These are phyloP conservation scores for Hemicordylus capensis DNA, from an alignment of 2,113 vertebrate species.

Conservation along the genomic window DNA sequence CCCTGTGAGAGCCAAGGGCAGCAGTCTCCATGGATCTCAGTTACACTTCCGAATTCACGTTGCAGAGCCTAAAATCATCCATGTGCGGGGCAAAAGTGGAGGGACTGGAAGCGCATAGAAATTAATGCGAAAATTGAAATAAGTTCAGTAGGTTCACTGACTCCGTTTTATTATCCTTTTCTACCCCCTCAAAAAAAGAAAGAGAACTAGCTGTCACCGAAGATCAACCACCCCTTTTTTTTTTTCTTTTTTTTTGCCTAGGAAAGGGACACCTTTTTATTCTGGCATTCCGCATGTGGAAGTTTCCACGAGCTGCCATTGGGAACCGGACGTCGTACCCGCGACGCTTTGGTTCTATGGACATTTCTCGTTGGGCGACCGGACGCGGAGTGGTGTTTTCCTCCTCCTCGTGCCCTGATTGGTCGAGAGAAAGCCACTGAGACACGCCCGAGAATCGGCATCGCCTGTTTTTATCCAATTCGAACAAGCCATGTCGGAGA, in stretches of 20 bases:
- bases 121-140: not conserved
- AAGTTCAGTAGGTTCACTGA: not conserved
- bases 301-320: not conserved
- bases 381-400: not conserved
- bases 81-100: not conserved
- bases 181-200: not conserved
- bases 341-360: no score
- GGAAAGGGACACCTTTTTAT: no score
- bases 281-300: not conserved
- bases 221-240: no score
- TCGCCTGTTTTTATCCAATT: not conserved
- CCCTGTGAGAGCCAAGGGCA: fast-evolving
- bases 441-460: not conserved
- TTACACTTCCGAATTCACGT: not conserved
- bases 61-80: not conserved
- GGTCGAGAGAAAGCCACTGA: not conserved
- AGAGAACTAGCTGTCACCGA: not conserved
- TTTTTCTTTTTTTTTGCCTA: no score
- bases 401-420: not conserved
- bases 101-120: no score
- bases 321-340: no score
- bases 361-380: not conserved
- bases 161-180: not conserved
- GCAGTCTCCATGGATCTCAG: fast-evolving
- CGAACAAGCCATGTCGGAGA: conserved; percentile 18